These are phyloP conservation scores for Penelope pileata DNA, from an alignment of 2,113 vertebrate genomes.

Conservation along the genomic window DNA sequence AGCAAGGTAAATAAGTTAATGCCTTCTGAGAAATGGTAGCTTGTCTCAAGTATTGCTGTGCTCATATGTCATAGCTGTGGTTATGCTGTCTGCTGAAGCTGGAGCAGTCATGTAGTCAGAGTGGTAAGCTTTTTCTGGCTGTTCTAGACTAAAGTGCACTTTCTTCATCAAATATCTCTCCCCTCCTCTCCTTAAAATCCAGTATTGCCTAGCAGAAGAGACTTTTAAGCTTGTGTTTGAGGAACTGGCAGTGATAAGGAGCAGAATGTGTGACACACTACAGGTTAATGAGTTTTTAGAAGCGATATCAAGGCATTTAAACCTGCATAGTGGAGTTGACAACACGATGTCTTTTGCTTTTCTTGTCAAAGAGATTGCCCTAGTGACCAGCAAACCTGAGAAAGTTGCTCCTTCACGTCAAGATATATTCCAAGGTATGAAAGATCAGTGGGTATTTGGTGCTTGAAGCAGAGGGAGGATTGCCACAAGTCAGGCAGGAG, in stretches of 20 bases:
- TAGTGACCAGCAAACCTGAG: slow-evolving; percentile 88
- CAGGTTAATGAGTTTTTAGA: background rate
- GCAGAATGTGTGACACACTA: background rate
- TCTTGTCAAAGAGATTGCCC: slow-evolving; percentile 82
- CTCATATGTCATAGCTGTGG: background rate
- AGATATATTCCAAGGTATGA: slow-evolving; percentile 94
- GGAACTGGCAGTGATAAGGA: background rate
- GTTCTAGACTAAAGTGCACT: background rate
- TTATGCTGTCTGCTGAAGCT: background rate
- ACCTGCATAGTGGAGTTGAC: background rate
- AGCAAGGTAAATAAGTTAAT: background rate
- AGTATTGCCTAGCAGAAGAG: background rate
- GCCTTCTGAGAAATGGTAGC: background rate
- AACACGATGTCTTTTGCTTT: background rate
- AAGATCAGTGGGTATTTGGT: background rate
- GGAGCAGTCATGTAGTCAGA: background rate
- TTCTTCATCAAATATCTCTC: background rate
- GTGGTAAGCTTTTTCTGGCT: background rate
- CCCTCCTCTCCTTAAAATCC: background rate
- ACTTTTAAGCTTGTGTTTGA: background rate
- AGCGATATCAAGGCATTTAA: background rate
- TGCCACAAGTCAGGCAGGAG: accelerated
- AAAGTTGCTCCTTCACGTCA: slow-evolving; percentile 92
- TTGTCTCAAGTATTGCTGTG: background rate
- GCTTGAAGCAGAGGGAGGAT: accelerated